phyloP scores from a whole-genome alignment of 2,888 invertebrate species.

The Ichneumon xanthorius region DNA sequence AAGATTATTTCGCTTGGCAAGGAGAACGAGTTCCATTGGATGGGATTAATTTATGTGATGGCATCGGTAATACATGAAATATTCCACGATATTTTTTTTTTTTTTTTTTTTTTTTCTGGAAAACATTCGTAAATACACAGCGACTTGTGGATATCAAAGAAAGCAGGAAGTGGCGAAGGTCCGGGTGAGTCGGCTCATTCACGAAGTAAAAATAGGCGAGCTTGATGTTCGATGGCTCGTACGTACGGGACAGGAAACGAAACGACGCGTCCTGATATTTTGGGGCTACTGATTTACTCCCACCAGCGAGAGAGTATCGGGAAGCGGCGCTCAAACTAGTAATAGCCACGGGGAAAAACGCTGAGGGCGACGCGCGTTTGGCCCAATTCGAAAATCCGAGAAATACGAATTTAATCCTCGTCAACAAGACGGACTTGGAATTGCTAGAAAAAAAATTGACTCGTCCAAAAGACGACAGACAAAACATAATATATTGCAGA shows the following conservation, averaged over 20 bases:
- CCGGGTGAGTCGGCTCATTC: conserved; percentile 14
- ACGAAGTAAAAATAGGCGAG: conserved; percentile 46
- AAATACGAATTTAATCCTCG: conserved; percentile 24
- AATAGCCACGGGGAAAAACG: conserved; percentile 38
- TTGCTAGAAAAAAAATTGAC: not conserved
- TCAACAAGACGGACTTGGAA: conserved; percentile 1
- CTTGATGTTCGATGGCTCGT: conserved; percentile 23
- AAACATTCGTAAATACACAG: conserved; percentile 2
- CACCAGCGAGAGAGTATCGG: conserved; percentile 6
- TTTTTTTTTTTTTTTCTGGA: not conserved
- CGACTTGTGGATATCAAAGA: not conserved
- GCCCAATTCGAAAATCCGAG: conserved; percentile 21
- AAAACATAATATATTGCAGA: not conserved
- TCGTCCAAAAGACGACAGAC: not conserved
- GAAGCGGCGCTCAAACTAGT: conserved; percentile 15
- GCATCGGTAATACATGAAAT: not conserved
- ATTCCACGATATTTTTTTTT: not conserved
- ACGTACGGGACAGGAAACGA: conserved; percentile 43
- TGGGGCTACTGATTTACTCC: conserved; percentile 45
- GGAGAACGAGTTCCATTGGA: conserved; percentile 36
- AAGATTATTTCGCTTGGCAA: conserved; percentile 13
- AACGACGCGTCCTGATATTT: conserved; percentile 51
- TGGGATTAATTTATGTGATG: conserved; percentile 25
- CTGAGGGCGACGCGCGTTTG: conserved; percentile 6
- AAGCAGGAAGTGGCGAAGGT: conserved; percentile 42